Conservation (phyloP, 2,888 invertebrate genomes). For the Oligia fasciuncula region DNA sequence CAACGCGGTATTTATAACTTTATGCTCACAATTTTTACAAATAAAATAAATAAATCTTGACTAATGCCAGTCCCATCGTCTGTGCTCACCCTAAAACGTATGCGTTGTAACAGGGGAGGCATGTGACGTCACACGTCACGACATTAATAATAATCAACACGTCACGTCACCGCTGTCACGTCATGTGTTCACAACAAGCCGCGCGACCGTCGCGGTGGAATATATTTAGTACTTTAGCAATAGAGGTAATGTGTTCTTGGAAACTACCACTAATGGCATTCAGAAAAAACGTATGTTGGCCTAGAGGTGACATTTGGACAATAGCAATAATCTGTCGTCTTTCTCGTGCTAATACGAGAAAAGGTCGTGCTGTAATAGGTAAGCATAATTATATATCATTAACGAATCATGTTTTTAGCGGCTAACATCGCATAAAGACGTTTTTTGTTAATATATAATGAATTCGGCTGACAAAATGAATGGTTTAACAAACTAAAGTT, state of each 20-base stretch:
- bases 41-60: not conserved
- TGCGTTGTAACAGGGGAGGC: conserved; percentile 25
- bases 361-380: not conserved
- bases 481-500: not conserved
- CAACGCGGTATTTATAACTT: not conserved
- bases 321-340: not conserved
- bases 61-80: not conserved
- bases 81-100: conserved; percentile 35
- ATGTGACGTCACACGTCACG: conserved; percentile 58
- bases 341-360: not conserved
- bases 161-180: conserved; percentile 60
- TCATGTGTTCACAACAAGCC: conserved; percentile 57
- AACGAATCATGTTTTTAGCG: not conserved
- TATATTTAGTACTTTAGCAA: conserved; percentile 36
- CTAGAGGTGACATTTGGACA: not conserved
- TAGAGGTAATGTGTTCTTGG: conserved; percentile 19
- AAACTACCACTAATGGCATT: not conserved
- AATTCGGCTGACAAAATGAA: not conserved
- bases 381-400: no score
- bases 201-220: conserved; percentile 50
- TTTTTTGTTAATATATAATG: no score
- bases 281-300: not conserved
- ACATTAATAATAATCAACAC: conserved; percentile 68
- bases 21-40: not conserved
- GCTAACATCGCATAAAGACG: no score